Evolutionary conservation across 2,797 vertebrate species (phyloP), one percentile per base, ranked within the genome.

Genomic region (Leuciscus waleckii): DNA sequence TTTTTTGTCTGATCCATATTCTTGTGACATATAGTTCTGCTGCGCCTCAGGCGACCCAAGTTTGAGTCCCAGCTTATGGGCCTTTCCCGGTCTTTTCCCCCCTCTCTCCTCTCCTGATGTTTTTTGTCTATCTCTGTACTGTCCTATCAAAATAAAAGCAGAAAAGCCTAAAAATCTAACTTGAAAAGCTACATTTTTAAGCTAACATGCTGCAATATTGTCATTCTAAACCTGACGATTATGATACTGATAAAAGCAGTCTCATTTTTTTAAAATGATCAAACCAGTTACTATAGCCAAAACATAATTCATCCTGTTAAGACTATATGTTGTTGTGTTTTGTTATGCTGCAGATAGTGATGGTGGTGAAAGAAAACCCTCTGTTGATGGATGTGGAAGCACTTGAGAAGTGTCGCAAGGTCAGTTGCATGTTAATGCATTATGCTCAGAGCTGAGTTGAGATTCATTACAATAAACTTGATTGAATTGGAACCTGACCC

Each of bases 281-380:
- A n/a, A 43, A 82, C 19, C n/a, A 54, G 2, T 21, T 9, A 61
- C 23, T 9, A 43, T 13, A 5, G 4, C 5, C 9, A 46, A 46
- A 74, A 63, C 26, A 16, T 51, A 19, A 43, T 41, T 7, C 0
- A 32, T 88, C 29, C 1, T 61, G 49, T 74, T 56, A 88, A 29
- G 7, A 32, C 9, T 41, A 39, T 2, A 37, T 75, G 14, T 51
- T 37, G 35, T 7, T 75, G 26, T 35, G n/a, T 32, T 80, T 19
- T 82, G 16, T 84, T 7, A 35, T 39, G 35, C 13, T 65, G 86
- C 85, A 99, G 98, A 95, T 99, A 7, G 96, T 98, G 91, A 95
- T 98, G 94, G 91, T 99, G 90, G 94, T 99, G 87, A 97, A 94
- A 92, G 98, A 99, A 89, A 98, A 98, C 92, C 97, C 97, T 68